Evolutionary conservation across 2,888 invertebrate genomes (phyloP).

Genomic region (Lochmaea capreae): DNA sequence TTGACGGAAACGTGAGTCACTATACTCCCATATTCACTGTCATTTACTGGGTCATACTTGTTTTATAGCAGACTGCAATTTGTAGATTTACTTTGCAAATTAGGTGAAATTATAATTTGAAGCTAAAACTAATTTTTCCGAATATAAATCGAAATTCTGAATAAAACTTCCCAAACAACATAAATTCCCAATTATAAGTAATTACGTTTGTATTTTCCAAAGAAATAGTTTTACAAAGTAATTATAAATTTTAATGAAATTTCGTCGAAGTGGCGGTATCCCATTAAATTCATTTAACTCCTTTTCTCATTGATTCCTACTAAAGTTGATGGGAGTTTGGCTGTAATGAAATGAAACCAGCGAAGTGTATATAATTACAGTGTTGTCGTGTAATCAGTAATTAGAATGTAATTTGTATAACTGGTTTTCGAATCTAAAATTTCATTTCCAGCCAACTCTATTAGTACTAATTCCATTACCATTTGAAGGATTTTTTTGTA

Average conservation of each 20-base stretch:
- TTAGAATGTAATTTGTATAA: conserved; percentile 38
- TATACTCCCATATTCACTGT: too few species aligned
- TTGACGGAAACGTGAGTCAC: too few species aligned
- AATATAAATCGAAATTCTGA: too few species aligned
- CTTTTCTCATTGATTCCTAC: conserved; percentile 38
- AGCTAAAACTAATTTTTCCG: too few species aligned
- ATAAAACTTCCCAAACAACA: background rate
- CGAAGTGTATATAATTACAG: conserved; percentile 49
- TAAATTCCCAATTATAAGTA: conserved; percentile 11
- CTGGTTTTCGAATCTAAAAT: background rate
- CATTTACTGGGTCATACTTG: too few species aligned
- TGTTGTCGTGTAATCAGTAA: conserved; percentile 31
- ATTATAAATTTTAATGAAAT: conserved; percentile 41
- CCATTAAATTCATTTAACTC: conserved; percentile 43
- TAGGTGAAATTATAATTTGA: too few species aligned
- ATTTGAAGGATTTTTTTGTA: background rate
- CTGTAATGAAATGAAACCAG: conserved; percentile 47
- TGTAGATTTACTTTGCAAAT: too few species aligned
- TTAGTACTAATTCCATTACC: background rate
- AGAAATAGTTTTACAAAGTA: conserved; percentile 41
- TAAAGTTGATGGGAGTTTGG: conserved; percentile 38
- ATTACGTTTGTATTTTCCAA: conserved; percentile 32
- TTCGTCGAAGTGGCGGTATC: conserved; percentile 38
- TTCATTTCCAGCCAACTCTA: background rate
- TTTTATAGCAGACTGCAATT: too few species aligned